A percentile compares a stretch with the other conserved stretches of the same genome.
Conservation (phyloP, 2,797 vertebrate species). For the Gambusia yucatana region DNA sequence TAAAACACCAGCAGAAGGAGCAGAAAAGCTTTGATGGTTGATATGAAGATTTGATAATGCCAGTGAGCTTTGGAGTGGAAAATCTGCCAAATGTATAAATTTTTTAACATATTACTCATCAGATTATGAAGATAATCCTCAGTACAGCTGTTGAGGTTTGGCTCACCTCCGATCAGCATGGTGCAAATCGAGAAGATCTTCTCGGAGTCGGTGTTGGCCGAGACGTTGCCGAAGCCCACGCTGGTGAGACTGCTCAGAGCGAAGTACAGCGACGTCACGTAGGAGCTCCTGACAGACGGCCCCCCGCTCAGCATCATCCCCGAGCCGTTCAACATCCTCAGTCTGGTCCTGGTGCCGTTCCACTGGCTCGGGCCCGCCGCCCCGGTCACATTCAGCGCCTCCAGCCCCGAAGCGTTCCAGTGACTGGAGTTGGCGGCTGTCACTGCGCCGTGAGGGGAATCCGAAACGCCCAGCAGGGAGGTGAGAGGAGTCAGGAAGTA, state of each 20-base stretch:
- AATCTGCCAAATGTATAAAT: too few species aligned
- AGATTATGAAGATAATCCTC: too few species aligned
- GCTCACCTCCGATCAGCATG: conserved; percentile 89
- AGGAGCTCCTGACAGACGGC: conserved; percentile 88
- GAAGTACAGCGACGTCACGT: conserved; percentile 92
- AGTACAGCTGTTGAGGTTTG: not conserved
- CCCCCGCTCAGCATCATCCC: conserved; percentile 81
- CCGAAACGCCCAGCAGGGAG: conserved; percentile 70
- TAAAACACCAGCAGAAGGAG: not conserved
- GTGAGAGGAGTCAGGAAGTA: conserved; percentile 79
- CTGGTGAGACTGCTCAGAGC: conserved; percentile 93
- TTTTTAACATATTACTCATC: not conserved
- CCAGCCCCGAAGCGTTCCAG: conserved; percentile 59
- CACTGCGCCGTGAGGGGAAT: conserved; percentile 44
- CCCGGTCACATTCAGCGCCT: conserved; percentile 19
- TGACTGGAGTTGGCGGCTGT: conserved; percentile 65
- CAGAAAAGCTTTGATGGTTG: not conserved
- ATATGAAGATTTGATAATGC: not conserved
- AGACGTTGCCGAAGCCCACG: conserved; percentile 92
- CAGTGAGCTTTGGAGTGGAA: not conserved
- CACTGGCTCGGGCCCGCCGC: conserved; percentile 51
- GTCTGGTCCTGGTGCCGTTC: conserved; percentile 60
- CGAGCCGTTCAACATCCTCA: conserved; percentile 36
- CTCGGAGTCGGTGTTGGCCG: conserved; percentile 91
- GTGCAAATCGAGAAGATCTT: conserved; percentile 95